Base-by-base conservation (phyloP, 1,140 invertebrate species). In the Neotoxoptera formosana region DNA sequence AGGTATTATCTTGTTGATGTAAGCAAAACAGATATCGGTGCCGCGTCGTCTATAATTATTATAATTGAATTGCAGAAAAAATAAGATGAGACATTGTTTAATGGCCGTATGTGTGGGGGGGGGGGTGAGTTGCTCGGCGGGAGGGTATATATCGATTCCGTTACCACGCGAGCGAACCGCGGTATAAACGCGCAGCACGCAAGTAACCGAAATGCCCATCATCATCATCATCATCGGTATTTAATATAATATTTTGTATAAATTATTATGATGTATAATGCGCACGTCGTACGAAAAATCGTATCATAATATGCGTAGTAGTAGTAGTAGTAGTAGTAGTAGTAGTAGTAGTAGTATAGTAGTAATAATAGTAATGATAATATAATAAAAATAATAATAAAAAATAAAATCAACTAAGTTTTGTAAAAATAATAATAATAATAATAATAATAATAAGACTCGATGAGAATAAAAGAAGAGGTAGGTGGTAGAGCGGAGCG, bases 321-420 rank as follows among this genome's bases (percentile, higher is more conserved):
- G 48, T 88, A 48, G n/a, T 67, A 34, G 36, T 91, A 21, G n/a
- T 91, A 76, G 83, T 25, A 11, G 36, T 53, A n/a, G 81, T 41
- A 41, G n/a, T 67, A 34, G 36, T 90, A 20, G n/a, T 91, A 76
- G n/a, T n/a, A n/a, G n/a, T n/a, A n/a, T n/a, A n/a, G n/a, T n/a
- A n/a, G n/a, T n/a, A n/a, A 47, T 67, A 34, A 36, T 90, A 20
- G n/a, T 91, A 76, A 91, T 25, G 4, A 51, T 53, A n/a, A 91
- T 76, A 51, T 76, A 51, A 41, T 41, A 41, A 41, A 41, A 41
- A 41, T 36, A 81, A 91, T 47, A n/a, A 48, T n/a, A 81, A 91
- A 91, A 47, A 20, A 91, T 47, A 91, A 81, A 91, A 91, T 90
- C 56, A 81, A 91, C 56, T 48, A 91, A 81, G 48, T 47, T 91